Evolutionary conservation across 2,113 vertebrate genomes (phyloP).

Genomic region (rabbit (Oryctolagus cuniculus)): mOryCun1.1 NC_091435.1:9808501-9809000

Average conservation of each 20-base stretch:
- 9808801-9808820: not conserved
- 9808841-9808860: not conserved
- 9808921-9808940: not conserved
- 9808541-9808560: not conserved
- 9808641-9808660: constrained; percentile 16
- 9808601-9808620: not conserved
- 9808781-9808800: constrained; percentile 32
- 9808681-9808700: not conserved
- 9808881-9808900: not conserved
- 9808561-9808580: not conserved
- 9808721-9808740: constrained; percentile 10
- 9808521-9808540: not conserved
- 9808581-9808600: not conserved
- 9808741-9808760: constrained; percentile 3
- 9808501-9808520: not conserved
- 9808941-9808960: not conserved
- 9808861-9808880: constrained; percentile 2
- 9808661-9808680: not conserved
- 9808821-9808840: constrained; percentile 1
- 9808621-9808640: constrained; percentile 24
- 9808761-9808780: not conserved
- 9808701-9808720: not conserved
- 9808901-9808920: not conserved
- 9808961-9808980: not conserved
- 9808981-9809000: not conserved